Conservation (phyloP, 2,797 vertebrate species). For the Garrulus glandarius region DNA sequence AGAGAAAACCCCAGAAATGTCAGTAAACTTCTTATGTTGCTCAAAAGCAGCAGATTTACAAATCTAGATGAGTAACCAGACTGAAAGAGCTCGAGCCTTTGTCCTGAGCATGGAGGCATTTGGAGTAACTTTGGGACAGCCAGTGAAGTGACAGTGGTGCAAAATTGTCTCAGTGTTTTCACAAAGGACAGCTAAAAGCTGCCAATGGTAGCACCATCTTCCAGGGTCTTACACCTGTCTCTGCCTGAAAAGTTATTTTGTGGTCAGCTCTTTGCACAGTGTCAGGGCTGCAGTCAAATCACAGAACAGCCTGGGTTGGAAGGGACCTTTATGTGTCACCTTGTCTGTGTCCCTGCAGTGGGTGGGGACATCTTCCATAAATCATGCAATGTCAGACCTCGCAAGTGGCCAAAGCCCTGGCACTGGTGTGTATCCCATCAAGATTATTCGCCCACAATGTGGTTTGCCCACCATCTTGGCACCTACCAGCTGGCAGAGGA, state of each 20-base stretch:
- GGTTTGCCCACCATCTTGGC: neutral
- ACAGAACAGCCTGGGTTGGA: neutral
- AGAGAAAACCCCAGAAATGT: neutral
- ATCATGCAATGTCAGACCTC: neutral
- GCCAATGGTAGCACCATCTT: neutral
- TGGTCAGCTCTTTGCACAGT: neutral
- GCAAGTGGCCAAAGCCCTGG: neutral
- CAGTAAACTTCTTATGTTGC: neutral
- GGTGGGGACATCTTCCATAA: neutral
- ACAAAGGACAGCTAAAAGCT: neutral
- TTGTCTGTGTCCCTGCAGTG: neutral
- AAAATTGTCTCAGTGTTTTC: neutral
- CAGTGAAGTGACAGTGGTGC: neutral
- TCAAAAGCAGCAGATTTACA: neutral
- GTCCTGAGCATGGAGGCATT: neutral
- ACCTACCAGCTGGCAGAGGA: neutral
- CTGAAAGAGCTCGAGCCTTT: neutral
- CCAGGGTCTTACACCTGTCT: neutral
- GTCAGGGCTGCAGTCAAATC: neutral
- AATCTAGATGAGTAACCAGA: neutral
- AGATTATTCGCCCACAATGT: fast-evolving
- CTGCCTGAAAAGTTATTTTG: neutral
- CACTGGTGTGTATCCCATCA: fast-evolving
- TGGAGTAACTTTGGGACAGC: neutral
- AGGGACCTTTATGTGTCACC: neutral